Base-by-base conservation (phyloP, 2,113 vertebrate genomes). In the Hoplias malabaricus region DNA sequence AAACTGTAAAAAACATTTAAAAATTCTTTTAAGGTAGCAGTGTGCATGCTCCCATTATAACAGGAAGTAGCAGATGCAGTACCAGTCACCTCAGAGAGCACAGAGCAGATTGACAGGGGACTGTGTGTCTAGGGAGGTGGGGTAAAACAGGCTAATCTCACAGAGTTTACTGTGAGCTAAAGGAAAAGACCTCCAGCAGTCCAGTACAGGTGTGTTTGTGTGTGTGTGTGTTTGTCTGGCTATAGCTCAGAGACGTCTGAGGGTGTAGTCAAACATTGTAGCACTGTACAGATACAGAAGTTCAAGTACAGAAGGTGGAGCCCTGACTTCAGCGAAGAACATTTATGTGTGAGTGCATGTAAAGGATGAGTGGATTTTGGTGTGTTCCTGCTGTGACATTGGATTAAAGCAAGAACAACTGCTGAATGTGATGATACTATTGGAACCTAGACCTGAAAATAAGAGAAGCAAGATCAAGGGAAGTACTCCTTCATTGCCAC, bases 231-330 rank as follows among this genome's bases (percentile, higher is more conserved):
- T 36, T 36, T 68, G 27, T 69, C 21, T 9, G 27, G 25, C 56
- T 53, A 21, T 53, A 25, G 25, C 38, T 63, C 63, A 36, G 48
- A 40, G 27, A 78, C 57, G 46, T 70, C 65, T 69, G 53, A 62
- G 38, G 57, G 27, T 53, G 69, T 69, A 69, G 63, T 46, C 59
- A 83, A 73, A 77, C 53, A 75, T 61, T 69, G 13, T 73, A 61
- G 54, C 65, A 74, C 71, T 61, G 65, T 66, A 34, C 57, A 66
- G n/a, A n/a, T n/a, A n/a, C n/a, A n/a, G n/a, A n/a, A n/a, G n/a
- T n/a, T n/a, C n/a, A 48, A 80, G 14, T 0, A 80, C 9, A 68
- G 67, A 40, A 81, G 79, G 70, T 76, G 79, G 82, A 79, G 73
- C 53, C 11, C 68, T 31, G 12, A 57, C 46, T 53, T 31, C 25